These are phyloP conservation scores for Motacilla tschutschensis DNA, from an alignment of 2,113 vertebrate species.

Conservation along the genomic window DNA sequence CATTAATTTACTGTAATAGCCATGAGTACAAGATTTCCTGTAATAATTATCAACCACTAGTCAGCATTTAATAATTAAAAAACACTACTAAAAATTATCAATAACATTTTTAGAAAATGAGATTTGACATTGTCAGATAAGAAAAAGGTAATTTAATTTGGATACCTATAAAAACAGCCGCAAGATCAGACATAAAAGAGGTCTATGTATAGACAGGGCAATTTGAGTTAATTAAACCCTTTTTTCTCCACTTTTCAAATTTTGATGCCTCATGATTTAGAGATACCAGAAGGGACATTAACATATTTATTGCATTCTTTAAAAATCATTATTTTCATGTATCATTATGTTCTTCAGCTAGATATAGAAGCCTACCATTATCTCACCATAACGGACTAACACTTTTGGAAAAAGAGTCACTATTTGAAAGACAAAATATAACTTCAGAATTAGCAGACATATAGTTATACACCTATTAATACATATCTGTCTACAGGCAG, in stretches of 20 bases:
- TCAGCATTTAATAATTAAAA: neutral
- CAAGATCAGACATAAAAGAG: neutral
- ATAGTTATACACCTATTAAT: neutral
- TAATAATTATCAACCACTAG: neutral
- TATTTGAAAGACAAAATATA: neutral
- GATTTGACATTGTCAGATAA: neutral
- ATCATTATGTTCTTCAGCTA: neutral
- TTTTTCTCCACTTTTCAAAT: neutral
- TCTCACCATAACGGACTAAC: neutral
- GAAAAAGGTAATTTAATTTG: constrained; percentile 16
- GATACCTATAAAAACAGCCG: neutral
- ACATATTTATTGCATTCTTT: neutral
- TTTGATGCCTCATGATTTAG: neutral
- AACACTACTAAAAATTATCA: fast-evolving
- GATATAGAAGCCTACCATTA: neutral
- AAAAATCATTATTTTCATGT: neutral
- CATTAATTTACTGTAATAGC: neutral
- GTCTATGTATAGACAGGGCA: neutral
- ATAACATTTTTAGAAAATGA: neutral
- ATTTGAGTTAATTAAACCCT: neutral
- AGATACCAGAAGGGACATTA: neutral
- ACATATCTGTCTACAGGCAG: neutral
- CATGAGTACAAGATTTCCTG: neutral
- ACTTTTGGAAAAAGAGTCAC: neutral
- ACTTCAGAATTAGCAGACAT: neutral